Conservation (phyloP, 2,797 vertebrate genomes). For the Chelon auratus region DNA sequence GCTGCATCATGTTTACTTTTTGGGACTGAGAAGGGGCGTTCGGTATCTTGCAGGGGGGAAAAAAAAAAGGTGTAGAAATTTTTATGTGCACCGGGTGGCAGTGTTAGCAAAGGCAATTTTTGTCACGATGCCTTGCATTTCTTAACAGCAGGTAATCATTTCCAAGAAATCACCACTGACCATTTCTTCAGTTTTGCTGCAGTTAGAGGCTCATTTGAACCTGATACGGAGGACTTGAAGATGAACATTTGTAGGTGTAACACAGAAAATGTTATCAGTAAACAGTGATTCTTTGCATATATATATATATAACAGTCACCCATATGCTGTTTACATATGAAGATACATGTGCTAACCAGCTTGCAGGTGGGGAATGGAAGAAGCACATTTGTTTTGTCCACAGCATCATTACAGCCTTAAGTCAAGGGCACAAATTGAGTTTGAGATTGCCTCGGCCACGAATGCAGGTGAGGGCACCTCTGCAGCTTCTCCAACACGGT, state of each 20-base stretch:
- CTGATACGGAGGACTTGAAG: slow-evolving; percentile 4
- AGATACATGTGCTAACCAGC: background rate
- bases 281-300: slow-evolving; percentile 12
- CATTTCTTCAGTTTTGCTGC: slow-evolving; percentile 15
- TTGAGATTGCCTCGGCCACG: slow-evolving; percentile 13
- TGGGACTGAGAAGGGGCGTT: background rate
- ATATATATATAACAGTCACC: background rate
- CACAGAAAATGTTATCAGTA: background rate
- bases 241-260: slow-evolving; percentile 16
- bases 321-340: background rate
- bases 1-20: slow-evolving; percentile 21
- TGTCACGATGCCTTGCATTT: background rate
- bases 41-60: background rate
- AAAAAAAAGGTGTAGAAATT: slow-evolving; percentile 23
- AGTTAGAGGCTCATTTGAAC: slow-evolving; percentile 30
- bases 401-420: slow-evolving; percentile 28
- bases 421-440: slow-evolving; percentile 26
- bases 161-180: slow-evolving; percentile 32
- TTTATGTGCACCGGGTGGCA: slow-evolving; percentile 68
- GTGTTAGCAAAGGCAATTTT: slow-evolving; percentile 65
- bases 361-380: slow-evolving; percentile 17
- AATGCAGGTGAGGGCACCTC: slow-evolving; percentile 27
- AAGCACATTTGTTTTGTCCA: background rate
- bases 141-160: slow-evolving; percentile 34
- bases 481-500: slow-evolving; percentile 23